Evolutionary conservation across 1,140 invertebrate genomes (phyloP).

Genomic region (Helicoverpa armigera): DNA sequence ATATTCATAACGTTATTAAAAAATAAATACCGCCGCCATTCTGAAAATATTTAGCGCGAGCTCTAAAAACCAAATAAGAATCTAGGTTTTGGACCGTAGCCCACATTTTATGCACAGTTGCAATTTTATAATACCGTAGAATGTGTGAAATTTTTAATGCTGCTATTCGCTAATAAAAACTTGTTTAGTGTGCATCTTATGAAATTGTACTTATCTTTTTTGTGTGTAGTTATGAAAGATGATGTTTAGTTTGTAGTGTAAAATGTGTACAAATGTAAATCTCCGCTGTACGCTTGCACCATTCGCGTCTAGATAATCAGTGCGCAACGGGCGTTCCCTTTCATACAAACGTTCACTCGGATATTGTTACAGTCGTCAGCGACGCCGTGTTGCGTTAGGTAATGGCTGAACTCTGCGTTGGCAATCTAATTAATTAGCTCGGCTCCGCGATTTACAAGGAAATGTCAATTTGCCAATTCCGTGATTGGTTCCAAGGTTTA

Average conservation of each 20-base stretch:
- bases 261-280: background rate
- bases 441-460: background rate
- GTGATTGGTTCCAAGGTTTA: slow-evolving; percentile 4
- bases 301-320: slow-evolving; percentile 51
- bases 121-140: slow-evolving; percentile 21
- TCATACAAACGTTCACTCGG: slow-evolving; percentile 51
- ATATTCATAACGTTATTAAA: slow-evolving; percentile 9
- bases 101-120: slow-evolving; percentile 17
- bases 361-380: slow-evolving; percentile 51
- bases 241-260: too few relatives aligned
- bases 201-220: background rate
- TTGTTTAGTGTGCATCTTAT: background rate
- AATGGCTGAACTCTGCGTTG: slow-evolving; percentile 31
- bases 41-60: too few relatives aligned
- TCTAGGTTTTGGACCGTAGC: slow-evolving; percentile 22
- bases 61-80: slow-evolving; percentile 30
- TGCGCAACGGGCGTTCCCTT: slow-evolving; percentile 58
- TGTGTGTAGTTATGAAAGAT: too few relatives aligned
- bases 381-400: slow-evolving; percentile 51
- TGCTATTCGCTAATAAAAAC: background rate
- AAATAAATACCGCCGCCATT: too few relatives aligned
- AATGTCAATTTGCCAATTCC: slow-evolving; percentile 4
- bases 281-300: slow-evolving; percentile 17
- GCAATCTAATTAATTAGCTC: slow-evolving; percentile 30
- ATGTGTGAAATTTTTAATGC: slow-evolving; percentile 11